These are phyloP conservation scores for Meloidogyne chitwoodi DNA, from an alignment of 1,140 invertebrate species.

Conservation along the genomic window DNA sequence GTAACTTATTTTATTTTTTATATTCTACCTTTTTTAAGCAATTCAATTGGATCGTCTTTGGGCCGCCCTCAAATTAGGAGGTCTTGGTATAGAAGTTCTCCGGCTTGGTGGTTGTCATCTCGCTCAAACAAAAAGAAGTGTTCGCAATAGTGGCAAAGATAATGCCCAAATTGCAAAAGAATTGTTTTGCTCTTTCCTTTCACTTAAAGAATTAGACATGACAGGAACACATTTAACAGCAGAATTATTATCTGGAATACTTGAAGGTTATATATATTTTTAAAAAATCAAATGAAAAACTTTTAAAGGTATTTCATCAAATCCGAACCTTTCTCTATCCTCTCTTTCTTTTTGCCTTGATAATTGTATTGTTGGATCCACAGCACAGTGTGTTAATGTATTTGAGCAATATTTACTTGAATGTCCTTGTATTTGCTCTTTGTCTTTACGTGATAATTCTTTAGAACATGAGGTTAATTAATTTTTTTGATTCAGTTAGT, in stretches of 20 bases:
- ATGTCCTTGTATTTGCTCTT: constrained; percentile 32
- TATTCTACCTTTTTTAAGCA: background rate
- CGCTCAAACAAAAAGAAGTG: background rate
- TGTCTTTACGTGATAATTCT: constrained; percentile 50
- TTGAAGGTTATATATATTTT: constrained; percentile 27
- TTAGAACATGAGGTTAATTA: constrained; percentile 43
- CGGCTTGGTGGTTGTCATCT: constrained; percentile 33
- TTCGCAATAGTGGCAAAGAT: constrained; percentile 29
- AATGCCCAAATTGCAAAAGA: constrained; percentile 29
- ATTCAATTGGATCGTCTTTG: constrained; percentile 47
- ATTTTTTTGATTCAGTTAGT: background rate
- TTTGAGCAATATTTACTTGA: constrained; percentile 41
- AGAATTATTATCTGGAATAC: constrained; percentile 50
- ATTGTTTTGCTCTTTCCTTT: constrained; percentile 42
- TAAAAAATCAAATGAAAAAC: background rate
- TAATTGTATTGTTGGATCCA: constrained; percentile 27
- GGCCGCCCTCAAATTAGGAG: constrained; percentile 54
- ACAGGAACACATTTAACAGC: constrained; percentile 39
- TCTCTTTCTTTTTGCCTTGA: constrained; percentile 13
- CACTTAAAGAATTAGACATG: constrained; percentile 31
- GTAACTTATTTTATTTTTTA: constrained; percentile 6
- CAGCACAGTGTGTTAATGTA: constrained; percentile 31
- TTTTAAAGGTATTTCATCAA: constrained; percentile 20
- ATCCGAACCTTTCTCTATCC: background rate
- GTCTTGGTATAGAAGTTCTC: constrained; percentile 50